These are phyloP conservation scores for Nibea coibor DNA, from an alignment of 2,113 vertebrate species.

Conservation along the genomic window DNA sequence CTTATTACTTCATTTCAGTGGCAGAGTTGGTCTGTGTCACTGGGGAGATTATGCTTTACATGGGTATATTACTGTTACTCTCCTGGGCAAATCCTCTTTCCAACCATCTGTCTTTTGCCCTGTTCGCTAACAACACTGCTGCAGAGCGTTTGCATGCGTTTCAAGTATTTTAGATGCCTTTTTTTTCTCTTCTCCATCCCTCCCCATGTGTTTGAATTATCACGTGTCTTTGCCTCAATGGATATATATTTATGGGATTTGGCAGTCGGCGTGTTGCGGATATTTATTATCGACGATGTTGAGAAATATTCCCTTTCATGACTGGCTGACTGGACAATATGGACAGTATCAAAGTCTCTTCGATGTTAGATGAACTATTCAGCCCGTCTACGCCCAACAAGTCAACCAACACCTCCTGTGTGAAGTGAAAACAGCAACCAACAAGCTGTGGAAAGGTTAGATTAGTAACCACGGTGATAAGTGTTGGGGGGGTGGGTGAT, in stretches of 20 bases:
- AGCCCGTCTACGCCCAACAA: background rate
- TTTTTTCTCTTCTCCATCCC: background rate
- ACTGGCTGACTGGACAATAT: background rate
- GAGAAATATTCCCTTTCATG: background rate
- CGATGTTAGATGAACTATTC: background rate
- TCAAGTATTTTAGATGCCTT: constrained; percentile 13
- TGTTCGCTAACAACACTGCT: constrained; percentile 46
- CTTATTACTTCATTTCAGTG: constrained; percentile 32
- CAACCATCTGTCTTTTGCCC: constrained; percentile 67
- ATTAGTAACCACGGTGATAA: background rate
- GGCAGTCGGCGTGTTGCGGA: background rate
- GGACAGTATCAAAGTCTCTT: background rate
- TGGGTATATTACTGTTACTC: constrained; percentile 38
- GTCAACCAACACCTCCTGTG: background rate
- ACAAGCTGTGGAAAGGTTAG: background rate
- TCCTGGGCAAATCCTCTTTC: constrained; percentile 62
- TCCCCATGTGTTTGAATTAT: constrained; percentile 6
- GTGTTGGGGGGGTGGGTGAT: background rate
- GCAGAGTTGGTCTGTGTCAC: constrained; percentile 40
- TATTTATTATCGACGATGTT: background rate
- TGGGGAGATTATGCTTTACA: constrained; percentile 46
- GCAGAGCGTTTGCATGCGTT: constrained; percentile 32
- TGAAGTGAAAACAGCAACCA: background rate
- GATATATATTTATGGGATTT: background rate
- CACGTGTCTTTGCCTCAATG: constrained; percentile 1